phyloP scores from a whole-genome alignment of 2,113 vertebrate species.

The Pterophyllum scalare region DNA sequence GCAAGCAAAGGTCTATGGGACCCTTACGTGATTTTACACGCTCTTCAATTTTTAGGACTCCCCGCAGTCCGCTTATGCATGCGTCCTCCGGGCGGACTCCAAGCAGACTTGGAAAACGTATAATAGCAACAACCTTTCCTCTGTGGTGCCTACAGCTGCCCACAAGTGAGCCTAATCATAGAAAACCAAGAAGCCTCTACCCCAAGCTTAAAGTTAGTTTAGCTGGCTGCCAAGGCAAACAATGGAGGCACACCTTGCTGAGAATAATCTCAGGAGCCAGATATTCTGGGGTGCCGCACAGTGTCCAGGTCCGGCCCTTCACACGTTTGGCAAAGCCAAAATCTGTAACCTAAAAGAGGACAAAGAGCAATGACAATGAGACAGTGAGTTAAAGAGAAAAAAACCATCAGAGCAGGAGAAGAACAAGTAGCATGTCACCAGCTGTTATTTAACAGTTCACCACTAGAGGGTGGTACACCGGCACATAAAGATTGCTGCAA shows the following conservation, averaged over 20 bases:
- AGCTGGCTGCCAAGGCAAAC: neutral
- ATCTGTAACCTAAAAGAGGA: slow-evolving; percentile 86
- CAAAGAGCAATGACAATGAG: neutral
- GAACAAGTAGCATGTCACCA: neutral
- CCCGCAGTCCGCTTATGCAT: neutral
- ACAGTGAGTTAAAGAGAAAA: too few species aligned
- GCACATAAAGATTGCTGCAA: neutral
- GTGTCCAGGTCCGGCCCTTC: slow-evolving; percentile 94
- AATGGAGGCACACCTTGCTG: slow-evolving; percentile 83
- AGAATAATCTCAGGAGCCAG: slow-evolving; percentile 94
- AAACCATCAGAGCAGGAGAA: neutral
- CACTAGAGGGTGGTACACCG: slow-evolving; percentile 35
- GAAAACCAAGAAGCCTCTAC: neutral
- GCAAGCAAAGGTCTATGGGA: neutral
- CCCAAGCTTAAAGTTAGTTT: neutral
- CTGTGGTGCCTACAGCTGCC: neutral
- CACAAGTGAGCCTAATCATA: neutral
- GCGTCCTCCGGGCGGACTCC: neutral
- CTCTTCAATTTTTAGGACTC: neutral
- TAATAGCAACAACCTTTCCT: neutral
- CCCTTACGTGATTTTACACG: neutral
- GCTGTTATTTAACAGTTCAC: neutral
- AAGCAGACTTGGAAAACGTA: neutral
- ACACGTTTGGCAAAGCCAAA: slow-evolving; percentile 95
- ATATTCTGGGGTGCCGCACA: slow-evolving; percentile 94